Percentiles rank a stretch among this genome's conserved stretches.
These are phyloP conservation scores for Cyprinella venusta DNA, from an alignment of 2,797 vertebrate species.

Conservation along the genomic window DNA sequence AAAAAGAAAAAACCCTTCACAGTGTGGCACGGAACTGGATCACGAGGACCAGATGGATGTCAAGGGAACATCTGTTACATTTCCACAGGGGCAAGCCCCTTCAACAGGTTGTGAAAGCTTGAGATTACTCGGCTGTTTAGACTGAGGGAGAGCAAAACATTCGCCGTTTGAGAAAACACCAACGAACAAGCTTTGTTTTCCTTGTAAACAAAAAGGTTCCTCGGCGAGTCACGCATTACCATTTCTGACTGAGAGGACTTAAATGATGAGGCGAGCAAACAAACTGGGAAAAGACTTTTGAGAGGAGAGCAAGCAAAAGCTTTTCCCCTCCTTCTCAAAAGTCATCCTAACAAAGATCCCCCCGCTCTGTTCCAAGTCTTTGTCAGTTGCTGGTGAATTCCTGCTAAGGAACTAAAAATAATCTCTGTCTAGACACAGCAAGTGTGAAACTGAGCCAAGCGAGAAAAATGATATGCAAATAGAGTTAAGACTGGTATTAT, in stretches of 20 bases:
- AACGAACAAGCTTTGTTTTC: slow-evolving; percentile 70
- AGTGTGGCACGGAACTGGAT: slow-evolving; percentile 68
- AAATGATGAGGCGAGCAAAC: slow-evolving; percentile 62
- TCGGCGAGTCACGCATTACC: slow-evolving; percentile 69
- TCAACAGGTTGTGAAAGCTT: slow-evolving; percentile 62
- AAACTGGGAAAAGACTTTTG: slow-evolving; percentile 57
- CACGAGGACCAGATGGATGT: slow-evolving; percentile 75
- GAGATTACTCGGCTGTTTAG: slow-evolving; percentile 60
- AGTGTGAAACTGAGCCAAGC: slow-evolving; percentile 57
- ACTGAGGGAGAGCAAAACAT: slow-evolving; percentile 59
- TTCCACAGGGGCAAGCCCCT: slow-evolving; percentile 66
- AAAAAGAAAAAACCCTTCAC: slow-evolving; percentile 41
- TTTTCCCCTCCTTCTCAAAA: slow-evolving; percentile 49
- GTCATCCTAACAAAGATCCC: slow-evolving; percentile 46
- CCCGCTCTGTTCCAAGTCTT: slow-evolving; percentile 40
- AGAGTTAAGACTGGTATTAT: slow-evolving; percentile 47
- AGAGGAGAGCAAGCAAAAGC: slow-evolving; percentile 51
- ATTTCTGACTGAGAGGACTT: slow-evolving; percentile 64
- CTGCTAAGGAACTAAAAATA: slow-evolving; percentile 61
- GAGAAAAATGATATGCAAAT: slow-evolving; percentile 61
- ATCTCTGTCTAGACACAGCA: slow-evolving; percentile 63
- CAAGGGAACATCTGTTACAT: slow-evolving; percentile 79
- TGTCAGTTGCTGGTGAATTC: slow-evolving; percentile 57
- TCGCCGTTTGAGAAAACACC: slow-evolving; percentile 76
- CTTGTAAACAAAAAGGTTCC: slow-evolving; percentile 76